These are phyloP conservation scores for Periplaneta americana DNA, from an alignment of 1,140 invertebrate species.

Conservation along the genomic window DNA sequence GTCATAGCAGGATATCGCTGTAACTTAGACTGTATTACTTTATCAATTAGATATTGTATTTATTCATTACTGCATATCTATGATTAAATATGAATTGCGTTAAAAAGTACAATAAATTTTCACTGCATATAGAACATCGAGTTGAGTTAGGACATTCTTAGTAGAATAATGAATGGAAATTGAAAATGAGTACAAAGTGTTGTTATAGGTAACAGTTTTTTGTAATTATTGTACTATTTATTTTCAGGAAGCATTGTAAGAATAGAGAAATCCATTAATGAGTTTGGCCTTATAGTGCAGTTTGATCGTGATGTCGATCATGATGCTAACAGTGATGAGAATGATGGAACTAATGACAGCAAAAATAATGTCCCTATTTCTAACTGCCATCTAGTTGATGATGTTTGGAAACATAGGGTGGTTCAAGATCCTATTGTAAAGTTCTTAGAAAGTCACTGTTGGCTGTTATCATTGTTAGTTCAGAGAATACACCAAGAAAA, in stretches of 20 bases:
- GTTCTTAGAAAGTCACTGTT: slow-evolving; percentile 49
- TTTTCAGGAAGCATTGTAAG: not conserved
- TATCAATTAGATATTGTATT: too few relatives aligned
- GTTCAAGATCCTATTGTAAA: slow-evolving; percentile 36
- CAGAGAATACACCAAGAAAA: slow-evolving; percentile 40
- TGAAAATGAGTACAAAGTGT: too few relatives aligned
- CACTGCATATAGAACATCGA: too few relatives aligned
- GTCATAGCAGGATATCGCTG: too few relatives aligned
- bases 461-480: slow-evolving; percentile 48
- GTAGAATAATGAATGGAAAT: too few relatives aligned
- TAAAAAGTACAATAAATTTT: too few relatives aligned
- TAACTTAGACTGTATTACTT: too few relatives aligned
- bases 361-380: too few relatives aligned
- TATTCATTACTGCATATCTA: too few relatives aligned
- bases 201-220: not conserved
- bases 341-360: too few relatives aligned
- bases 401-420: not conserved
- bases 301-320: not conserved
- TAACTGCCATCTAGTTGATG: not conserved
- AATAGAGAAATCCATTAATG: not conserved
- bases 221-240: not conserved
- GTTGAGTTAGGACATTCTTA: too few relatives aligned
- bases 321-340: not conserved
- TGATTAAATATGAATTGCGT: too few relatives aligned
- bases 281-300: not conserved